Evolutionary conservation across 2,113 vertebrate species (phyloP), one percentile per base, ranked within the genome.

Genomic region (Clarias gariepinus): DNA sequence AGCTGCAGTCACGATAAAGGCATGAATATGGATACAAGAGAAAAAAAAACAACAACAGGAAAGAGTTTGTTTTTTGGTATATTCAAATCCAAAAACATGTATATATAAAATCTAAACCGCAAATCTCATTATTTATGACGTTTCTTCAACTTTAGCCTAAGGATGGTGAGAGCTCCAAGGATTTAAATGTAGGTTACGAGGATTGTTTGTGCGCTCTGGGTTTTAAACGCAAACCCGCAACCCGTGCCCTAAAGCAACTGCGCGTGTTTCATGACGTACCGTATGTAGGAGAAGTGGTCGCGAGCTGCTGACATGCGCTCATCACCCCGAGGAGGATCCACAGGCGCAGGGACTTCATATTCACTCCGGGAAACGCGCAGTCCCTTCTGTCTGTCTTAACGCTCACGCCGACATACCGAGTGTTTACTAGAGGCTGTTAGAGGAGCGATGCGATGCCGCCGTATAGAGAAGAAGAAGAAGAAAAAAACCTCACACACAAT

Each of bases 331-430:
- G 88, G 85, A 91, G 73, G 23, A 91, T 91, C 92, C 92, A 91
- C 66, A 94, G 91, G 86, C 92, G 93, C 92, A 89, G 80, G 82
- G 92, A 93, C 90, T 85, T 91, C 94, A 95, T 95, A 90, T 83
- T 93, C 36, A 73, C 85, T 82, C 85, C 82, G 69, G 61, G 79
- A 63, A 63, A 53, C 85, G 90, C 71, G 74, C 11, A 25, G 25
- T 33, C 3, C 60, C 73, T 77, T 77, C 41, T 41, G 47, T 68
- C 76, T 68, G 66, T 63, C 12, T 41, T 6, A 4, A 52, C 4
- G 79, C 41, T 85, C 63, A 88, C 69, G 53, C 53, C 3, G 69
- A 82, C 87, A 81, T 84, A 28, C 82, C 63, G 63, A 83, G n/a
- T 13, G 15, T 47, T 23, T 55, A 16, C 13, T 28, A 15, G 41